A percentile compares a stretch with the other conserved stretches of the same genome.
Evolutionary conservation across 2,888 invertebrate species (phyloP).

Genomic region (Mimachlamys varia): DNA sequence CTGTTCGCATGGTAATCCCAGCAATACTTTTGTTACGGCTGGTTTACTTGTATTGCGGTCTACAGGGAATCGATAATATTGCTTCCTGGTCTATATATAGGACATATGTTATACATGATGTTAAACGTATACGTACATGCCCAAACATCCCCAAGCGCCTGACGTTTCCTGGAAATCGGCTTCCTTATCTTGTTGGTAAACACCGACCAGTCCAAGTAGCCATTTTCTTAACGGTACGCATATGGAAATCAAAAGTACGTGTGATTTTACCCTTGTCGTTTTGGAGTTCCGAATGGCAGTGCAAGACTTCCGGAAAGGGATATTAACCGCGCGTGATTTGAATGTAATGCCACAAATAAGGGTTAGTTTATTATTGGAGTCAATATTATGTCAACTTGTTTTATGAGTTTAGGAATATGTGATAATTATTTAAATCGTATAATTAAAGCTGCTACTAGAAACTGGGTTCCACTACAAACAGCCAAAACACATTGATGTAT

Average conservation of each 20-base stretch:
- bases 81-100: background rate
- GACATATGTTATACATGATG: background rate
- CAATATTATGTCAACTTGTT: no score
- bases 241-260: slow-evolving; percentile 5
- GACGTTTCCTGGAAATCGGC: background rate
- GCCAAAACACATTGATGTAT: no score
- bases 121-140: slow-evolving; percentile 32
- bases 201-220: background rate
- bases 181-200: background rate
- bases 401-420: no score
- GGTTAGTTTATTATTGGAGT: no score
- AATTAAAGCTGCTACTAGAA: no score
- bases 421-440: no score
- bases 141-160: background rate
- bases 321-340: no score
- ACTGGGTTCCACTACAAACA: no score
- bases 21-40: background rate
- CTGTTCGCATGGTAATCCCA: background rate
- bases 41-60: background rate
- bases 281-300: background rate
- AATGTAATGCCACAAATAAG: no score
- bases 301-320: background rate
- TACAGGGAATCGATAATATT: background rate
- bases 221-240: background rate
- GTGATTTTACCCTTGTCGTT: background rate